Evolutionary conservation across 30 jellyfish, hydroid and myxozoan species (phyloP).

Genomic region (Turritopsis rubra): DNA sequence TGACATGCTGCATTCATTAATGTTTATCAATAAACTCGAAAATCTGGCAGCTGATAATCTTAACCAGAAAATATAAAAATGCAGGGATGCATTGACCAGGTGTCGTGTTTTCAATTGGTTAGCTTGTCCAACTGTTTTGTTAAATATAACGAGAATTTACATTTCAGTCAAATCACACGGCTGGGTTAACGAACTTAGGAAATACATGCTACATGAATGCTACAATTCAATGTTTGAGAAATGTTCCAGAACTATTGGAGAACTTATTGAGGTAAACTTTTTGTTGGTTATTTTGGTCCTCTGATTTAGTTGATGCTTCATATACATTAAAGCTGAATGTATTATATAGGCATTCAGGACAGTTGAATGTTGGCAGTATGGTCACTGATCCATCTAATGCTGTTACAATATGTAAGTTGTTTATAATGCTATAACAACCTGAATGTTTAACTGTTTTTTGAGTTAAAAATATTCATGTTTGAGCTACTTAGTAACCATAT

Average conservation of each 20-base stretch:
- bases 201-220: conserved; percentile 98
- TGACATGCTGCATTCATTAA: too few relatives aligned
- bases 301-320: too few relatives aligned
- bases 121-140: background rate
- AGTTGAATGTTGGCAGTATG: conserved; percentile 70
- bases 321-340: background rate
- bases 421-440: too few relatives aligned
- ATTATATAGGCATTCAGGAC: conserved; percentile 66
- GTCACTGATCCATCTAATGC: conserved; percentile 85
- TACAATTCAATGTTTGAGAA: conserved; percentile 78
- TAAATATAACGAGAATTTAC: background rate
- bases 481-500: too few relatives aligned
- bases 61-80: too few relatives aligned
- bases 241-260: conserved; percentile 74
- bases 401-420: conserved; percentile 61
- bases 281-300: too few relatives aligned
- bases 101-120: too few relatives aligned
- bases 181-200: conserved; percentile 88
- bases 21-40: too few relatives aligned
- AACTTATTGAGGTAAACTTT: conserved; percentile 57
- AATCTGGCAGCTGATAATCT: too few relatives aligned
- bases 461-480: too few relatives aligned
- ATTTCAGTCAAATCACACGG: conserved; percentile 65
- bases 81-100: too few relatives aligned
- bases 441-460: too few relatives aligned